Evolutionary conservation across 53 echinoderm and acorn worm species (phyloP), one percentile per base, ranked within the genome.

Genomic region (Echinarachnius parma): DNA sequence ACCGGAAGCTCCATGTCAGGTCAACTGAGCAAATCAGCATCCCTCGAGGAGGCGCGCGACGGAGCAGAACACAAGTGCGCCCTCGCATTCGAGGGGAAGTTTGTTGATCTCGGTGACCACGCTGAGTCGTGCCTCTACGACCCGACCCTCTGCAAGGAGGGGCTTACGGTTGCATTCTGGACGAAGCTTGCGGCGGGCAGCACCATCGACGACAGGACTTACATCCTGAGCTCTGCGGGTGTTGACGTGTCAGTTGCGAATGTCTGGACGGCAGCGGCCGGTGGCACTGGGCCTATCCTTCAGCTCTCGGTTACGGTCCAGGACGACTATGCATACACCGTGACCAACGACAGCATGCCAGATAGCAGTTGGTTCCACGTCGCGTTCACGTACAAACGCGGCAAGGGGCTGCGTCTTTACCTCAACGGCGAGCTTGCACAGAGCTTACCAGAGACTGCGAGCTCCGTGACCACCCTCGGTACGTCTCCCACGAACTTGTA

Each of bases 141-240:
- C 54, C 82, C 86, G 1, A 18, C 75, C 23, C 78, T 67, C 16
- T 90, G 90, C 50, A 67, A 46, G 13, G 75, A 86, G n/a, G 90
- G 90, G 1, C 49, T 90, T 21, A 86, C 86, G 10, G 29, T 86
- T 9, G 42, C 83, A 4, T 16, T 90, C 29, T 90, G 86, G 90
- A 28, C 75, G 23, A 46, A 46, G 28, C 30, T 90, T 8, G 42
- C 34, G n/a, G 44, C 65, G 5, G 22, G 56, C 15, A 66, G 50
- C 21, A 82, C 72, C 59, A 27, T 65, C 3, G 83, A 60, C 21
- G 80, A 77, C 29, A 60, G 42, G 21, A 21, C 49, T 2, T 4
- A 55, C 8, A 32, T 82, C 31, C 28, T 82, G 31, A 82, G 82
- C 60, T 75, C 82, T 16, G 61, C 82, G 0, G 62, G 72, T 16